Evolutionary conservation across 2,113 vertebrate species (phyloP).

Genomic region (Anguilla rostrata): DNA sequence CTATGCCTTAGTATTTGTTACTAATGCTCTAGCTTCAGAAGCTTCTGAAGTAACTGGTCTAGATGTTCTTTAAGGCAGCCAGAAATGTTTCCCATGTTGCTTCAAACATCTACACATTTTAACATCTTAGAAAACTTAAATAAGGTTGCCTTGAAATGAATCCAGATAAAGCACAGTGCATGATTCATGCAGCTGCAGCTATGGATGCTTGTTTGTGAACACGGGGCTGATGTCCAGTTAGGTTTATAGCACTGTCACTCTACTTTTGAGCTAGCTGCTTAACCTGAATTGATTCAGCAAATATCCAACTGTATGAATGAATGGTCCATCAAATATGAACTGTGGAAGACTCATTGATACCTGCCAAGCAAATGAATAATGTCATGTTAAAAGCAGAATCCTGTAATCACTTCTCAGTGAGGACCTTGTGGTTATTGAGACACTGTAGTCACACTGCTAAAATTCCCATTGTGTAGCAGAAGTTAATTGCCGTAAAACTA

Average conservation of each 20-base stretch:
- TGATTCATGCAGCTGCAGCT: background rate
- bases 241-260: background rate
- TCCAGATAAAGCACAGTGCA: background rate
- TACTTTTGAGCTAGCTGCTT: background rate
- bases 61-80: background rate
- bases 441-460: no score
- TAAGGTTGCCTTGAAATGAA: background rate
- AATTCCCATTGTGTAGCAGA: no score
- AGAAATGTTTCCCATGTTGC: background rate
- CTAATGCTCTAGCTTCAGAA: background rate
- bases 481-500: no score
- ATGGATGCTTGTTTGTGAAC: no score
- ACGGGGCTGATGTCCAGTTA: no score
- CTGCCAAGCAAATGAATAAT: background rate
- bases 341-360: background rate
- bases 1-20: background rate
- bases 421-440: no score
- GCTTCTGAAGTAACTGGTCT: background rate
- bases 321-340: background rate
- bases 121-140: background rate
- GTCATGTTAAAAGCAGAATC: background rate
- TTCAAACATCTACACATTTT: background rate
- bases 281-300: background rate
- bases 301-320: background rate
- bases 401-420: no score